Base-by-base conservation (phyloP, 1,140 invertebrate genomes). In the Leucophenga varia region DNA sequence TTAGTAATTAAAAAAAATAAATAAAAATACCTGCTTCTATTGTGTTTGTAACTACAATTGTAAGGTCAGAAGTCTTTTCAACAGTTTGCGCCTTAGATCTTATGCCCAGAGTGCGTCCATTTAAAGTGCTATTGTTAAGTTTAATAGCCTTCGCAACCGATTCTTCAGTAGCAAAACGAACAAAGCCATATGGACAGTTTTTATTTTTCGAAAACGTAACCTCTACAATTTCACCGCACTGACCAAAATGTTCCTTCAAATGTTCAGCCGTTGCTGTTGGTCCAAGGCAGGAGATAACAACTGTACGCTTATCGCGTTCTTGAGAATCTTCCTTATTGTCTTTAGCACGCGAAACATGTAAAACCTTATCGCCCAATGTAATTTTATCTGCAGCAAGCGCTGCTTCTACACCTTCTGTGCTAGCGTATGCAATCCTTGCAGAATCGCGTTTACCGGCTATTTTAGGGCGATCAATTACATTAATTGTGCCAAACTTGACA, bases 81-180 rank as follows among this genome's bases (percentile, higher is more conserved):
- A 10, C 12, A 14, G 39, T 47, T 7, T 22, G 17, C 0, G 30
- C 5, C 0, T 19, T 5, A 0, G 39, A 8, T 9, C 52, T 49
- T 3, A 70, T 64, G 2, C 58, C 55, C 20, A 72, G 60, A 18
- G 52, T 72, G 2, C 48, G 52, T 0, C 35, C 51, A 34, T 65
- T 55, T 1, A 64, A 32, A 30, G 58, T 48, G 2, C 52, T 55
- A 43, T 54, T 51, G 30, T 69, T 31, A 20, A 68, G 47, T 39
- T 63, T 57, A 0, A 69, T 14, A 1, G 59, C 56, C 13, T 52
- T 40, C 8, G 39, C 5, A 0, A 57, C 5, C 3, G 52, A 16
- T 3, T 52, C 43, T 1, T 19, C n/a, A 0, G 44, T 30, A 2
- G 16, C 4, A 28, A 61, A 69, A 3, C 50, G 52, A 3, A 72